Evolutionary conservation across 2,888 invertebrate species (phyloP).

Genomic region (Andrena fulva): DNA sequence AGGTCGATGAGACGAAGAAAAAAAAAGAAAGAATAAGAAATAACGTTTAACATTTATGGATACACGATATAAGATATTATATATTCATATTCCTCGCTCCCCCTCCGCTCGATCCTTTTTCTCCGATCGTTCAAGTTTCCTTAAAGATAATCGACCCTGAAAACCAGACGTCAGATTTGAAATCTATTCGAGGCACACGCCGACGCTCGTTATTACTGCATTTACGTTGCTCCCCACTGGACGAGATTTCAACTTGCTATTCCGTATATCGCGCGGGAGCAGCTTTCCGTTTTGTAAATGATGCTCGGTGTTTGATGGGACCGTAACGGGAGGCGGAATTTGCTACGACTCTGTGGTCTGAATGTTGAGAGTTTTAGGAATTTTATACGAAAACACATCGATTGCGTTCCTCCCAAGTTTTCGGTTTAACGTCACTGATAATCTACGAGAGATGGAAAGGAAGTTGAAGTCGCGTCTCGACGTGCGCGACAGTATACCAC

Average conservation of each 20-base stretch:
- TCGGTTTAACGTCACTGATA: slow-evolving; percentile 5
- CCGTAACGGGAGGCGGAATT: background rate
- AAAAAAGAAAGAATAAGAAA: slow-evolving; percentile 61
- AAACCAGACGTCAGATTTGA: slow-evolving; percentile 45
- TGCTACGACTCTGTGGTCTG: background rate
- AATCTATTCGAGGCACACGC: slow-evolving; percentile 50
- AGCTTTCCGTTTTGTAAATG: background rate
- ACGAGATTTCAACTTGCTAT: slow-evolving; percentile 54
- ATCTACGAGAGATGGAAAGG: slow-evolving; percentile 26
- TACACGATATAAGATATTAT: slow-evolving; percentile 78
- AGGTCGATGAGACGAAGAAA: slow-evolving; percentile 53
- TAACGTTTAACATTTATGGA: slow-evolving; percentile 80
- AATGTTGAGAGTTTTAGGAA: background rate
- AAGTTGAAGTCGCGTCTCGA: slow-evolving; percentile 69
- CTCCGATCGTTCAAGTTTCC: slow-evolving; percentile 52
- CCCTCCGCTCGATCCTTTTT: slow-evolving; percentile 59
- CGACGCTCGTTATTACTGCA: slow-evolving; percentile 67
- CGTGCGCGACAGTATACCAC: slow-evolving; percentile 80
- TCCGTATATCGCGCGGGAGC: slow-evolving; percentile 1
- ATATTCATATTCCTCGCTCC: slow-evolving; percentile 70
- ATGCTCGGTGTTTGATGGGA: background rate
- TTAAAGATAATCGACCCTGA: slow-evolving; percentile 41
- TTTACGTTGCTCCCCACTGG: slow-evolving; percentile 66
- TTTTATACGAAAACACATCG: background rate
- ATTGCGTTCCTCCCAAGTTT: background rate